Evolutionary conservation across 2,888 invertebrate genomes (phyloP).

Genomic region (Rhagophthalmus giganteus): DNA sequence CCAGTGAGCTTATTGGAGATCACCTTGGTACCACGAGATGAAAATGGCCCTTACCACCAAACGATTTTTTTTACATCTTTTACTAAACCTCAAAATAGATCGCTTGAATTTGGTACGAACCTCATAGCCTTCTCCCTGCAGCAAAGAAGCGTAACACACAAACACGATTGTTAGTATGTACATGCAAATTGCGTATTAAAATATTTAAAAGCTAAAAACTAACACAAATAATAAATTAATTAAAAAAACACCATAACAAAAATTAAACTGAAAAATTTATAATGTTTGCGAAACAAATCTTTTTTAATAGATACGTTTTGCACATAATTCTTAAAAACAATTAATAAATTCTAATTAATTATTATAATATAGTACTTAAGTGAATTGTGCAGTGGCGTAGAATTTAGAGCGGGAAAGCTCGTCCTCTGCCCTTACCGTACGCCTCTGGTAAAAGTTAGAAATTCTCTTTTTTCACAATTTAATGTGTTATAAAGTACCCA

Average conservation of each 20-base stretch:
- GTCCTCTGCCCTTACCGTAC: too few relatives aligned
- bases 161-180: conserved; percentile 42
- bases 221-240: background rate
- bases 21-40: too few relatives aligned
- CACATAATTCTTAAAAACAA: too few relatives aligned
- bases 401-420: too few relatives aligned
- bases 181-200: conserved; percentile 33
- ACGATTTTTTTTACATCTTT: conserved; percentile 9
- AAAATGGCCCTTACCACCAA: conserved; percentile 27
- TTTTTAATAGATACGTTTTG: too few relatives aligned
- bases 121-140: conserved; percentile 52
- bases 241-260: background rate
- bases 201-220: background rate
- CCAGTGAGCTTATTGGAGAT: too few relatives aligned
- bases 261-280: background rate
- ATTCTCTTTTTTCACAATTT: too few relatives aligned
- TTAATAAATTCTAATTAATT: too few relatives aligned
- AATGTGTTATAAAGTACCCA: too few relatives aligned
- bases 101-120: conserved; percentile 42
- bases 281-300: background rate
- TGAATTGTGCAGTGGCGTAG: too few relatives aligned
- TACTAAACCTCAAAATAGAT: conserved; percentile 15
- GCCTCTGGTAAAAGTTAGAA: too few relatives aligned
- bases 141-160: conserved; percentile 47
- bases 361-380: too few relatives aligned